Percentiles rank a stretch among this genome's conserved stretches.
Evolutionary conservation across 2,888 invertebrate genomes (phyloP).

Genomic region (Heterodera filipjevi): DNA sequence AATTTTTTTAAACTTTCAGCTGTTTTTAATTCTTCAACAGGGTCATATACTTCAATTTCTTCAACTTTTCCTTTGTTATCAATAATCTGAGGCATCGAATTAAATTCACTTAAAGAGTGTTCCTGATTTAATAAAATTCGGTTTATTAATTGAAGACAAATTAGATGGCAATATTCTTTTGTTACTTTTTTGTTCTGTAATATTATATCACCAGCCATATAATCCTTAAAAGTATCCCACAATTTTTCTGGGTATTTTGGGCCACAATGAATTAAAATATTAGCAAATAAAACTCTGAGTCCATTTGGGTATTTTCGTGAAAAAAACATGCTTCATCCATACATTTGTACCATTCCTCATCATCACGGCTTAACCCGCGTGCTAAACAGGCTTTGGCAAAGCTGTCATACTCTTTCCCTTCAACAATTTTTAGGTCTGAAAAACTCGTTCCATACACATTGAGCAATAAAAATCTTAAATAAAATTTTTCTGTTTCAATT

Average conservation of each 20-base stretch:
- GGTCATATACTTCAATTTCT: not conserved
- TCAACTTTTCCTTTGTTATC: not conserved
- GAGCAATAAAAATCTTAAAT: constrained; percentile 6
- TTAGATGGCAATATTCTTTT: not conserved
- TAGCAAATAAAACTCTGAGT: too few species aligned
- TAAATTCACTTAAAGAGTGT: not conserved
- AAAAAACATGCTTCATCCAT: not conserved
- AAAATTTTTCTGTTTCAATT: constrained; percentile 7
- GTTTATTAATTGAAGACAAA: not conserved
- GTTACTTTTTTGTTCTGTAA: not conserved
- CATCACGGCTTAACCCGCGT: constrained; percentile 17
- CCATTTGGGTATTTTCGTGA: too few species aligned
- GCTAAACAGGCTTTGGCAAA: constrained; percentile 13
- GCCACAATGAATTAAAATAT: too few species aligned
- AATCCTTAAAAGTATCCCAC: not conserved
- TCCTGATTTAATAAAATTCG: not conserved
- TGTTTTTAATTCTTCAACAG: not conserved
- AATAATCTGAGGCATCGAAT: not conserved
- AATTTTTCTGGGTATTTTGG: too few species aligned
- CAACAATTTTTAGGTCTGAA: not conserved
- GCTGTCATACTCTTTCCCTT: not conserved
- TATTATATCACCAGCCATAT: not conserved
- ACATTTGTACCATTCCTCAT: constrained; percentile 15
- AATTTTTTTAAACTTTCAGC: not conserved
- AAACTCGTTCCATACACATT: not conserved